These are phyloP conservation scores for Metopia argyrocephala DNA, from an alignment of 2,888 invertebrate species.

Conservation along the genomic window DNA sequence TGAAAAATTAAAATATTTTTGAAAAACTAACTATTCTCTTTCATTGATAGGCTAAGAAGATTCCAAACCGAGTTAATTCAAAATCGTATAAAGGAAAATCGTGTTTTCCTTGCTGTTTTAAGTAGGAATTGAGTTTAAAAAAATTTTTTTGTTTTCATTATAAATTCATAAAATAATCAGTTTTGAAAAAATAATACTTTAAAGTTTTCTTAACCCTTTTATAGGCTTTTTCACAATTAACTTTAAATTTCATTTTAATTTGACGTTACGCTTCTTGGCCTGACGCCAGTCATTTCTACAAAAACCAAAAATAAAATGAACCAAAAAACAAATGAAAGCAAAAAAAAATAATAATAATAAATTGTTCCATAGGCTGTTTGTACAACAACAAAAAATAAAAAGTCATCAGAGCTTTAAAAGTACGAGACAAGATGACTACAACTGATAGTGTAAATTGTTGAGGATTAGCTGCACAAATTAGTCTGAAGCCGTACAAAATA, in stretches of 20 bases:
- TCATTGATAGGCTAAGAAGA: too few species aligned
- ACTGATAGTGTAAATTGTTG: conserved; percentile 68
- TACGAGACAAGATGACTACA: conserved; percentile 67
- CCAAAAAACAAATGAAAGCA: neutral
- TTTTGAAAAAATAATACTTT: neutral
- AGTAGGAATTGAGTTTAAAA: too few species aligned
- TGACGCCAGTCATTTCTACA: conserved; percentile 50
- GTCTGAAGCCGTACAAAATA: conserved; percentile 62
- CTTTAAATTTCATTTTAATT: conserved; percentile 18
- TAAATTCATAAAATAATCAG: too few species aligned
- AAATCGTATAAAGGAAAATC: too few species aligned
- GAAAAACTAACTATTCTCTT: too few species aligned
- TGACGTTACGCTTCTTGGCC: conserved; percentile 11
- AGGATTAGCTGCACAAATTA: conserved; percentile 68
- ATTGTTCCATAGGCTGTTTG: neutral
- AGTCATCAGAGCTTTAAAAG: conserved; percentile 62
- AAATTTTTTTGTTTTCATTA: too few species aligned
- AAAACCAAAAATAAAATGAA: neutral
- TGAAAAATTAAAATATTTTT: too few species aligned
- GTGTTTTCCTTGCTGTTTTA: too few species aligned
- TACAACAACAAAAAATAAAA: conserved; percentile 50
- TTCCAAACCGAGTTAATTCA: too few species aligned
- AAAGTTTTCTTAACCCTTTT: neutral
- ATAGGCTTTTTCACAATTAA: neutral
- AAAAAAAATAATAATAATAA: neutral